These are phyloP conservation scores for Cyclura pinguis DNA, from an alignment of 2,797 vertebrate genomes.

Conservation along the genomic window DNA sequence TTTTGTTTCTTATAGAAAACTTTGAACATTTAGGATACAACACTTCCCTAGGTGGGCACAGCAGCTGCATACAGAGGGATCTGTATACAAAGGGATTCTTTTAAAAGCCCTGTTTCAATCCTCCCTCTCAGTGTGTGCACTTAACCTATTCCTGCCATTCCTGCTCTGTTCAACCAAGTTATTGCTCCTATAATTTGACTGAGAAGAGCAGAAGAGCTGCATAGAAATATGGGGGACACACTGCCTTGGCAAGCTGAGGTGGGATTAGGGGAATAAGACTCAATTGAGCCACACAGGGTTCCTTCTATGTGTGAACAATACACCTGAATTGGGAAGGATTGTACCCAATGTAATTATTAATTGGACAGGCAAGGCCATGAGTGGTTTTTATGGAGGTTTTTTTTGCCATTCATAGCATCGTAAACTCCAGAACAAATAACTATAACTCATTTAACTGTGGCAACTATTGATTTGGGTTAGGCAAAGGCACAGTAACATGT, in stretches of 20 bases:
- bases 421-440: conserved; percentile 82
- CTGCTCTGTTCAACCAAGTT: background rate
- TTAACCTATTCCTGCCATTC: background rate
- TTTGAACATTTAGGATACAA: conserved; percentile 52
- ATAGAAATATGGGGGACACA: background rate
- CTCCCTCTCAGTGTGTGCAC: background rate
- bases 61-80: conserved; percentile 18
- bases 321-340: conserved; percentile 31
- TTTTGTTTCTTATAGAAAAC: conserved; percentile 78
- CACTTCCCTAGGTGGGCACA: background rate
- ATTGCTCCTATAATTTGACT: background rate
- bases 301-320: background rate
- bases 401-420: conserved; percentile 82
- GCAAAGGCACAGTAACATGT: conserved; percentile 92
- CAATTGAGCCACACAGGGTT: background rate
- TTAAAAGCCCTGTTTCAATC: background rate
- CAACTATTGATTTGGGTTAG: conserved; percentile 85
- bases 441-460: conserved; percentile 81
- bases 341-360: conserved; percentile 79
- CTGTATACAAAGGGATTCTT: background rate
- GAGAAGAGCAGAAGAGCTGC: background rate
- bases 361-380: conserved; percentile 86
- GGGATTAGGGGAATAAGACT: background rate
- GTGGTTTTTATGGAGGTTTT: conserved; percentile 84
- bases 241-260: background rate